Base-by-base conservation (phyloP, 2,888 invertebrate genomes). In the Heliconius erato region DNA sequence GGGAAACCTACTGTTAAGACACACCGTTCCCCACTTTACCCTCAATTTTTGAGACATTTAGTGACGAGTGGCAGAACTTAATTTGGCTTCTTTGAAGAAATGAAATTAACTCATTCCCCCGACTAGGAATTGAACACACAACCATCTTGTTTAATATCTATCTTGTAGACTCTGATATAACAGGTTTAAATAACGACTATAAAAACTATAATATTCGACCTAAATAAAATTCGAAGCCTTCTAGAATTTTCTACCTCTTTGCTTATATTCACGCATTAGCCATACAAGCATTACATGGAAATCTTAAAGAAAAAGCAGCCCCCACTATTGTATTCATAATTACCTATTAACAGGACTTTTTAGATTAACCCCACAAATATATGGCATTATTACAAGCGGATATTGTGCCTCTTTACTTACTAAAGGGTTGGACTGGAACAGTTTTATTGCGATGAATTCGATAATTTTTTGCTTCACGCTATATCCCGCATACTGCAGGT, bases 311-410 rank as follows among this genome's bases (percentile, higher is more conserved):
- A 88, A 88, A 86, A 86, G 83, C 84, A 85, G 85, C 87, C 87
- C 87, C 85, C 85, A 84, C 85, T 59, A 87, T 89, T 88, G 88
- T 87, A 85, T 84, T 86, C 86, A 86, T 90, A 90, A 91, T 91
- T 89, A 88, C 85, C 88, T 85, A 85, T 86, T 84, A 84, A 87
- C 86, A 87, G 74, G 67, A 74, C 68, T 84, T 84, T 84, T 80
- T 78, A 82, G 78, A 77, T 74, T 83, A 85, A 87, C 86, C 86
- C 26, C 83, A 80, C 79, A 79, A 83, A 80, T 81, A 82, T 82
- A 86, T 86, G 84, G 85, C 85, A 83, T 81, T 84, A 89, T 87
- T 86, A 86, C 86, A 86, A 87, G 85, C 87, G 90, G 90, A 90
- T 90, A 90, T 90, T 85, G 87, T 86, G 83, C 85, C 85, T 86